phyloP scores from a whole-genome alignment of 2,888 invertebrate species.

The Diabrotica balteata region DNA sequence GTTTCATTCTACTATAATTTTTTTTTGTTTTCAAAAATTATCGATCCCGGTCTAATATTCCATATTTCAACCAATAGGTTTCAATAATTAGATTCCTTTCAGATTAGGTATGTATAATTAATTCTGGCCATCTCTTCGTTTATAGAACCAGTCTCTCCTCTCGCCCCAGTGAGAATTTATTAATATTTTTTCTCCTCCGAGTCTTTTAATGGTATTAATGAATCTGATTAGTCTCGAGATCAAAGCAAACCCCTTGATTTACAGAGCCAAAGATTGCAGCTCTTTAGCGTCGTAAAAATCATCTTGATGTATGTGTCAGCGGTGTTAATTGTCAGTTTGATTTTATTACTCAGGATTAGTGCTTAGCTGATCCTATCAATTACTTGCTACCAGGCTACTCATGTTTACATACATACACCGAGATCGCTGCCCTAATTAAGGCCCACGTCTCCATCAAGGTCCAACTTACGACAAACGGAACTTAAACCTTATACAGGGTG shows the following conservation, averaged over 20 bases:
- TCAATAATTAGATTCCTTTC: too few relatives aligned
- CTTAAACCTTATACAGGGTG: too few relatives aligned
- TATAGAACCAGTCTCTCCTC: constrained; percentile 15
- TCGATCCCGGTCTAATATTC: too few relatives aligned
- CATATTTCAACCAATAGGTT: too few relatives aligned
- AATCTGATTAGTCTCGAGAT: constrained; percentile 18
- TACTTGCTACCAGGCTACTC: constrained; percentile 8
- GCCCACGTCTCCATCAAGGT: constrained; percentile 6
- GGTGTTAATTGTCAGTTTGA: constrained; percentile 18
- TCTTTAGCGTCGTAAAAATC: constrained; percentile 2
- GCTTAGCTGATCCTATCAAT: constrained; percentile 11
- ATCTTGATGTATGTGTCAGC: constrained; percentile 5
- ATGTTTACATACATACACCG: constrained; percentile 8
- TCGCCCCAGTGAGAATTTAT: constrained; percentile 19
- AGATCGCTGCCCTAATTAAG: constrained; percentile 3
- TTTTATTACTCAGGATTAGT: constrained; percentile 18
- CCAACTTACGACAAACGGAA: not conserved
- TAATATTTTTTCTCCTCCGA: constrained; percentile 5
- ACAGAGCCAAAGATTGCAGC: constrained; percentile 17
- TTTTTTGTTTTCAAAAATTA: too few relatives aligned
- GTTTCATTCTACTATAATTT: too few relatives aligned
- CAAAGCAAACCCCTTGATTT: constrained; percentile 20
- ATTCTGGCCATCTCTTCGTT: not conserved
- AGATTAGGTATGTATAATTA: too few relatives aligned
- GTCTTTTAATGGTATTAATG: constrained; percentile 18